Evolutionary conservation across 2,113 vertebrate genomes (phyloP), one percentile per base, ranked within the genome.

Genomic region (Vulpes vulpes): DNA sequence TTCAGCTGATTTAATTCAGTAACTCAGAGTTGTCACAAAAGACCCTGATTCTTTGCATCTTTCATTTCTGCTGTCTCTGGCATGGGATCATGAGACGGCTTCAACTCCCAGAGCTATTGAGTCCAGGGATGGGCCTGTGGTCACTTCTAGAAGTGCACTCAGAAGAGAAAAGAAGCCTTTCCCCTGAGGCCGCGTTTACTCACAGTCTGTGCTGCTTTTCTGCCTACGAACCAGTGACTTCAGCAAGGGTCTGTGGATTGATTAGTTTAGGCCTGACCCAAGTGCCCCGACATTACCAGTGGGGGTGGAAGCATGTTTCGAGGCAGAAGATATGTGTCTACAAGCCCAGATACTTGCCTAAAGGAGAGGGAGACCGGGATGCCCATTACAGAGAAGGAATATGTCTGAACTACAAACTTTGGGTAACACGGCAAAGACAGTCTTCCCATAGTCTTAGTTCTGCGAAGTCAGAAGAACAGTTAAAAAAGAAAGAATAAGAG

Each of bases 381-480:
- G 11, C 55, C 5, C 51, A 7, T 32, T 81, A 25, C n/a, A 78
- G n/a, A 53, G 12, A 69, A 64, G 27, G 15, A 51, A 0, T 60
- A 43, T 49, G 14, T 92, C 57, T 76, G 14, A 89, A 32, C 51
- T 73, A 59, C 8, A 76, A 5, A 35, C 12, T 86, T 86, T 23
- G 3, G 94, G 78, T 65, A 38, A 49, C 71, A 60, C 64, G 35
- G 51, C 16, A 74, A 82, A 91, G 30, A 80, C 16, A 89, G 43
- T 69, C 32, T 74, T 92, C 60, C 15, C 71, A 14, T 30, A 43
- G 30, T 76, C 53, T 91, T 71, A 65, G 51, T 71, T 49, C 25
- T 85, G 15, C 71, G 82, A 94, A 91, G 9, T 11, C 49, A 57
- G 49, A 96, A 82, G 60, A 89, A 43, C 16, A 95, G 69, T 83